Evolutionary conservation across 1,140 invertebrate species (phyloP), one percentile per base, ranked within the genome.

Genomic region (Ooceraea biroi): DNA sequence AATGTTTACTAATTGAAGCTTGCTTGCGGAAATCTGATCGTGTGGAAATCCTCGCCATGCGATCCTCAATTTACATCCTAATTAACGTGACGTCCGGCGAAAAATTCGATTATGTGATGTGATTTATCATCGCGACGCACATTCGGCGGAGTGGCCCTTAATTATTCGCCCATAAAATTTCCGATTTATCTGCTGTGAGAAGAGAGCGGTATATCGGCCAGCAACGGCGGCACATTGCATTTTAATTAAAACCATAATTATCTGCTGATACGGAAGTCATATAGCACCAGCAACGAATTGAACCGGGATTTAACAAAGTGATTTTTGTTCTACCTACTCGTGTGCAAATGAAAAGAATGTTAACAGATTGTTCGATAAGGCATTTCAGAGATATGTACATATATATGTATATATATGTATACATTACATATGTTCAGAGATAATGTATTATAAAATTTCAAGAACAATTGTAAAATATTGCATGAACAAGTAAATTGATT

Each of bases 191-290:
- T 63, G n/a, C 12, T 17, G 71, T 80, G 50, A 71, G 71, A 58
- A 80, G 76, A 46, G 76, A 80, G 11, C 63, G n/a, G 22, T 63
- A 44, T 50, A 52, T 66, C 60, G 60, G 44, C n/a, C 25, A 7
- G 4, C 44, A n/a, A 19, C 27, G 19, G 12, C 4, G 50, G 36
- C 25, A 17, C 22, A 22, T 46, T 80, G 25, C 48, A 80, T 69
- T 80, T 80, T 80, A 80, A 80, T 80, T 80, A 80, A 80, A 78
- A 71, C 36, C 50, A 80, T 71, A 80, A 80, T 80, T 80, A 80
- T 80, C 50, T 44, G 41, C 36, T 41, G 48, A 69, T 69, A 69
- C 12, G n/a, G 25, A 69, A 71, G 48, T 80, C 50, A 19, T 69
- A 69, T 27, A 78, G 22, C 19, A 41, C 1, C 22, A n/a, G 5